Percentiles rank a stretch among this genome's conserved stretches.
Evolutionary conservation across 2,888 invertebrate species (phyloP).

Genomic region (Strigamia transsilvanica): DNA sequence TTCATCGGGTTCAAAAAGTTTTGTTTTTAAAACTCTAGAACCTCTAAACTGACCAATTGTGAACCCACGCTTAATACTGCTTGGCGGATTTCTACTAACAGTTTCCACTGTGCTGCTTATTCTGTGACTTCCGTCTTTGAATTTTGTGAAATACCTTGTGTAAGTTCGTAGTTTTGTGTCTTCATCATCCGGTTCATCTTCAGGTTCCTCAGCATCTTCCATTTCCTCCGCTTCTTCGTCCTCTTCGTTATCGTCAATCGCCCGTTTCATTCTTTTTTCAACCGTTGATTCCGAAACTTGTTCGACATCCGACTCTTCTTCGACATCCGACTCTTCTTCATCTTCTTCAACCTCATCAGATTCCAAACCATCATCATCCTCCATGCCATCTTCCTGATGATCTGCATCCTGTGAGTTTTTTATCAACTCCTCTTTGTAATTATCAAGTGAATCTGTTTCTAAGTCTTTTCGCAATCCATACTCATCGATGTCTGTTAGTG

Average conservation of each 20-base stretch:
- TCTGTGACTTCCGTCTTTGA: conserved; percentile 52
- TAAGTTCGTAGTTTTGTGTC: conserved; percentile 55
- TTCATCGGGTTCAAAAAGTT: not conserved
- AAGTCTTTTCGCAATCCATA: conserved; percentile 40
- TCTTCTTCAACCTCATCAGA: conserved; percentile 51
- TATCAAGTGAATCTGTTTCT: conserved; percentile 28
- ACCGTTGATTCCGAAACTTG: not conserved
- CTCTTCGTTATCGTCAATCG: conserved; percentile 40
- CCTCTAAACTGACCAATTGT: not conserved
- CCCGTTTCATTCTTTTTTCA: conserved; percentile 23
- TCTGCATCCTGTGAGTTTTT: not conserved
- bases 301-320: not conserved
- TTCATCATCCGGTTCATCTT: not conserved
- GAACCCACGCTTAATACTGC: conserved; percentile 52
- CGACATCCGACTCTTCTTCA: not conserved
- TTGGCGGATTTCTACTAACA: conserved; percentile 54
- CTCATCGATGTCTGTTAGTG: conserved; percentile 43
- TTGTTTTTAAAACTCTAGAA: not conserved
- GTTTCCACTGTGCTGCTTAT: conserved; percentile 55
- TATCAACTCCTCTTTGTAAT: not conserved
- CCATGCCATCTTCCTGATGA: not conserved
- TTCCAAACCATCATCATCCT: conserved; percentile 51
- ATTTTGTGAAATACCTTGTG: conserved; percentile 54
- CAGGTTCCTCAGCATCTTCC: not conserved
- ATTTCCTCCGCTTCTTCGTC: not conserved